A percentile compares a stretch with the other conserved stretches of the same genome.
phyloP scores from a whole-genome alignment of 2,797 vertebrate species.

The Octomys mimax region DNA sequence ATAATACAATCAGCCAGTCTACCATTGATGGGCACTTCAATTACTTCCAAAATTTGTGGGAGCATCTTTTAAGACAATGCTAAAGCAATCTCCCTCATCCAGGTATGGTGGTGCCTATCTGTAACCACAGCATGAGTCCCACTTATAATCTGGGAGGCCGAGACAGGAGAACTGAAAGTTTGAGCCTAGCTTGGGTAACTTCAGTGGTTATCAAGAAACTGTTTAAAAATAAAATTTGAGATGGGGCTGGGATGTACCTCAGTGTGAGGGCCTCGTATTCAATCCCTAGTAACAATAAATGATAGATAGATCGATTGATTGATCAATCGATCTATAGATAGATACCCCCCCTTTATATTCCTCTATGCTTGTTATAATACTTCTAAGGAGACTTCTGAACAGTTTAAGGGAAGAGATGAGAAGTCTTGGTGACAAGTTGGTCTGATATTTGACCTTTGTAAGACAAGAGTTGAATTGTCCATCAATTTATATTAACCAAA shows the following conservation, averaged over 20 bases:
- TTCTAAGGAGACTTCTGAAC: background rate
- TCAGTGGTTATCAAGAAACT: background rate
- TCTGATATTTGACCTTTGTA: constrained; percentile 48
- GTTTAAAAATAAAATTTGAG: background rate
- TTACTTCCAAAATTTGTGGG: constrained; percentile 26
- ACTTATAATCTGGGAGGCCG: background rate
- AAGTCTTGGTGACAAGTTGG: background rate
- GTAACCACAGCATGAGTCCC: background rate
- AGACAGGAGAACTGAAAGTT: background rate
- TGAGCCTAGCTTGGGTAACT: background rate
- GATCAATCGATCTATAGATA: background rate
- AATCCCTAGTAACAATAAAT: background rate
- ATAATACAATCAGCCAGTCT: constrained; percentile 51
- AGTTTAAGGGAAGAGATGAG: constrained; percentile 58
- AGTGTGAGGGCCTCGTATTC: background rate
- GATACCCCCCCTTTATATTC: background rate
- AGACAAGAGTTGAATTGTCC: constrained; percentile 1
- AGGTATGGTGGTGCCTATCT: background rate
- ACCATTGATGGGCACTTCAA: background rate
- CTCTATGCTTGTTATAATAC: background rate
- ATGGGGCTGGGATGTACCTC: background rate
- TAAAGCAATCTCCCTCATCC: background rate
- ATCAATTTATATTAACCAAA: constrained; percentile 41
- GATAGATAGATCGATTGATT: background rate
- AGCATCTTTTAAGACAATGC: background rate